Evolutionary conservation across 2,888 invertebrate species (phyloP), one percentile per base, ranked within the genome.

Genomic region (Deroplatys truncata): DNA sequence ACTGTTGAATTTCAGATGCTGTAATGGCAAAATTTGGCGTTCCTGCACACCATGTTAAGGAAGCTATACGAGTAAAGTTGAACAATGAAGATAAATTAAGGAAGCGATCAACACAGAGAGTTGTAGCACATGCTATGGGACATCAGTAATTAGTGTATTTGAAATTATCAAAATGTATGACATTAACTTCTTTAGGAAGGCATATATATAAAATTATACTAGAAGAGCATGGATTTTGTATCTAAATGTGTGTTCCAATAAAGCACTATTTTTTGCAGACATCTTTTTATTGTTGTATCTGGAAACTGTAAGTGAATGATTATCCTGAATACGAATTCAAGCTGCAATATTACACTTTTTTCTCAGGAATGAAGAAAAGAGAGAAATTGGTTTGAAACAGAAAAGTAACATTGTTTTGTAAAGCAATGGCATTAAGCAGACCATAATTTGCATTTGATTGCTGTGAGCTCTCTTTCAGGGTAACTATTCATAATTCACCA

Each of bases 71-170:
- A 89, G 89, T 91, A 28, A 91, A 91, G 86, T 88, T 91, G 56
- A 91, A 91, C 82, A 91, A 91, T 90, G 91, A 91, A 88, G 91
- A 91, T 84, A 91, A 91, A 84, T 82, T 91, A 84, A 89, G 88
- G 86, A 91, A 91, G 82, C 87, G 91, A 28, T 83, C 83, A n/a
- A 83, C 87, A 35, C 87, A 87, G 28, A 87, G 83, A 87, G 35
- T 43, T 35, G 2, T 43, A 43, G 4, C 87, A 10, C 35, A 28
- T 85, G 49, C 49, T 20, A 72, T 72, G 56, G 56, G 56, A 72
- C 56, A 72, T 25, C 56, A 72, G 56, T 72, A 72, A 72, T 72
- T 72, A 72, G 56, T 72, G 20, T 9, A 72, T 20, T 72, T 72
- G 56, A 72, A 43, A 72, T 72, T 20, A 72, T 72, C 2, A 56